Conservation (phyloP, 2,888 invertebrate genomes). For the Rapana venosa region DNA sequence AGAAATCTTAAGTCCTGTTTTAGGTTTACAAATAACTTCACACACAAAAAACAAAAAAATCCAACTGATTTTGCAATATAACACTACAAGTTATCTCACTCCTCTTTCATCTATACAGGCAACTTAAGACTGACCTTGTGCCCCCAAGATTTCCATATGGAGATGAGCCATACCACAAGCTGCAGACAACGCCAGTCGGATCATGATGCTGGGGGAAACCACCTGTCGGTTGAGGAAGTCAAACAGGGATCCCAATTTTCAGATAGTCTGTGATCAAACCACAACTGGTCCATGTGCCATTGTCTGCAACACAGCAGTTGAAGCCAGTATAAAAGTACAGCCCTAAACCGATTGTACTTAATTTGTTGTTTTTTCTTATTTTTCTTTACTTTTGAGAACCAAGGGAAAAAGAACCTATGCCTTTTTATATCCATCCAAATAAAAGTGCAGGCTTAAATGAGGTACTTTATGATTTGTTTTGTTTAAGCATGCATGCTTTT, state of each 20-base stretch:
- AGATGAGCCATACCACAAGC: conserved; percentile 97
- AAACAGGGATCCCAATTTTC: conserved; percentile 96
- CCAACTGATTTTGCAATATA: background rate
- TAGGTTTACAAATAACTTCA: no score
- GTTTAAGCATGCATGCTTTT: no score
- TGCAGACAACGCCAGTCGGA: conserved; percentile 88
- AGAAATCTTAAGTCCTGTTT: no score
- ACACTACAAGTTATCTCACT: background rate
- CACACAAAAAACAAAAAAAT: no score
- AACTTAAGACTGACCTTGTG: conserved; percentile 84
- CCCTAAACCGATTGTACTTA: background rate
- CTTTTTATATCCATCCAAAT: no score
- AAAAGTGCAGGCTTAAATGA: no score
- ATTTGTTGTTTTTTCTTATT: no score
- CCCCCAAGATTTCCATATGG: conserved; percentile 98
- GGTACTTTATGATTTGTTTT: no score
- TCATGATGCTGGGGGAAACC: conserved; percentile 90
- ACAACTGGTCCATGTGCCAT: conserved; percentile 97
- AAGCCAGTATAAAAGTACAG: background rate
- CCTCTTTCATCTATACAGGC: background rate
- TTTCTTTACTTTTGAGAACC: no score
- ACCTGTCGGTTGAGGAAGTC: conserved; percentile 92
- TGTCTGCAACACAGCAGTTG: conserved; percentile 83
- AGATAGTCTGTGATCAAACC: conserved; percentile 99
- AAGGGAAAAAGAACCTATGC: no score